Evolutionary conservation across 2,888 invertebrate genomes (phyloP), one percentile per base, ranked within the genome.

Genomic region (Villa cingulata): DNA sequence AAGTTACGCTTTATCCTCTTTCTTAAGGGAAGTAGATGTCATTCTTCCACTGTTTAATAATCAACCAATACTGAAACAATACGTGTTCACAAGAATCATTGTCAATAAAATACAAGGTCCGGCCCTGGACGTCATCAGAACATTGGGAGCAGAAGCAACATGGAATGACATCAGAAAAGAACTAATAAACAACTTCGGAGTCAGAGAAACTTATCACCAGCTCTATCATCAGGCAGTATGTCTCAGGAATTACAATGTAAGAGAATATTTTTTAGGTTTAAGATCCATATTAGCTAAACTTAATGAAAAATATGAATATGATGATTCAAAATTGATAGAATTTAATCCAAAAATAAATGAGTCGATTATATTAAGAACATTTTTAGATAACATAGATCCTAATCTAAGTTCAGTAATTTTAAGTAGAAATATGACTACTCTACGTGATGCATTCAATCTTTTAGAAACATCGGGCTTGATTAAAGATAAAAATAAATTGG

Each of bases 101-200:
- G 43, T 54, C 38, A 53, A 53, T 39, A 52, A 54, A 50, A 48
- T 53, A 17, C 55, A 54, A 50, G 55, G 51, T 42, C 45, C 44
- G 46, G 55, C 54, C 29, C 48, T 54, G 34, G 46, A 56, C 32
- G 48, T 51, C 37, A 32, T 52, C 15, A 46, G 47, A 45, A 54
- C 46, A 5, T 41, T 53, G 44, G 49, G 46, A 39, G 34, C 48
- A 42, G 44, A 42, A 14, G 48, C 50, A 38, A 44, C 37, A 20
- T 53, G 52, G 50, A 38, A 43, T 23, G 46, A 51, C 37, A 48
- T 53, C 4, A 53, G 46, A 46, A 15, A 17, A n/a, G 44, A 44
- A 19, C 23, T 51, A 15, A 42, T 51, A 18, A 36, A n/a, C 29
- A 55, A 52, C 43, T 54, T 55, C 45, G 53, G 53, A 38, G 48